Conservation (phyloP, 2,888 invertebrate species). For the Diadegma fenestrale region DNA sequence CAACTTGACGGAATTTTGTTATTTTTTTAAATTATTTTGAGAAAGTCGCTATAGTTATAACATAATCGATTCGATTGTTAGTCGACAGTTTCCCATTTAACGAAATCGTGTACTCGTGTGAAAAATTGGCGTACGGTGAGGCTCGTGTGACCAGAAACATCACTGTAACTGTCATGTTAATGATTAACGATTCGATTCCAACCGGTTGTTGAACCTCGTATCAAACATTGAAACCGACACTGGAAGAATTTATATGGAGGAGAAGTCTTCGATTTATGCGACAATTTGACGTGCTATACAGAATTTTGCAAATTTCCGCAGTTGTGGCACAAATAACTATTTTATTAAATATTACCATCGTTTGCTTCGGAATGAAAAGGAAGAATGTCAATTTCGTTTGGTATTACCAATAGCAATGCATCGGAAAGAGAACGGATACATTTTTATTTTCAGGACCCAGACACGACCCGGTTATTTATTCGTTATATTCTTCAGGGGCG, state of each 20-base stretch:
- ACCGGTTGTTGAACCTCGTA: not conserved
- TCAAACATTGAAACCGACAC: not conserved
- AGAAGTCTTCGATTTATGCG: not conserved
- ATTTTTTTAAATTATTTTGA: no score
- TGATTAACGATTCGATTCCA: not conserved
- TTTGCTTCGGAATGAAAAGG: not conserved
- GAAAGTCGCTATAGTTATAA: no score
- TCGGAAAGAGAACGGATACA: not conserved
- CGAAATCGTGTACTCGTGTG: not conserved
- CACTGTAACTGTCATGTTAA: not conserved
- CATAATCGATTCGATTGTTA: no score
- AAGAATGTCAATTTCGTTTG: not conserved
- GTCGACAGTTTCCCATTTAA: no score
- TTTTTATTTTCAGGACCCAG: conserved; percentile 19
- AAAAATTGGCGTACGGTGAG: not conserved
- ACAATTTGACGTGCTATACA: not conserved
- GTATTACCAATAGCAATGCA: not conserved
- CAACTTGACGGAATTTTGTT: no score
- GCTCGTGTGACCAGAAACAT: not conserved
- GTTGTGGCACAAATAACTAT: not conserved
- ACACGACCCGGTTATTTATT: conserved; percentile 33
- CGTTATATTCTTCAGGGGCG: conserved; percentile 24
- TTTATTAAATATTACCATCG: not conserved
- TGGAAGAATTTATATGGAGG: not conserved
- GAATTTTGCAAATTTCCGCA: not conserved